A percentile compares a stretch with the other conserved stretches of the same genome.
phyloP scores from a whole-genome alignment of 2,797 vertebrate genomes.

The Petrocephalus sullivani region DNA sequence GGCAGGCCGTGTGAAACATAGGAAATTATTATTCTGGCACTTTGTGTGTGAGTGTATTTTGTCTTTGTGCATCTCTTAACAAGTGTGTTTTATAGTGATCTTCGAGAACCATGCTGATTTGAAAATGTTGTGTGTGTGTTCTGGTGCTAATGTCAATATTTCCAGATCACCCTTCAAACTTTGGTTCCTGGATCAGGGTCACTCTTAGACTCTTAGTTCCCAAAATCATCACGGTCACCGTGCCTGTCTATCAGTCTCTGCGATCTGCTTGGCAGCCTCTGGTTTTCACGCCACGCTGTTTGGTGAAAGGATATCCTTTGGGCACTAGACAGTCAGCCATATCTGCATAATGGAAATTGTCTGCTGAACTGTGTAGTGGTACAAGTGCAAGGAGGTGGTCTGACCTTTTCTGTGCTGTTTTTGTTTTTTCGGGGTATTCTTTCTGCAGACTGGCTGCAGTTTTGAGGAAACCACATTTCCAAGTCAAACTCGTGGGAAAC shows the following conservation, averaged over 20 bases:
- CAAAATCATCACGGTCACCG: background rate
- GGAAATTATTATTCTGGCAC: background rate
- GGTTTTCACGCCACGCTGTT: background rate
- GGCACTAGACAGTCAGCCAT: background rate
- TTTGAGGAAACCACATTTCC: background rate
- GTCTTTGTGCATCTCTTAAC: background rate
- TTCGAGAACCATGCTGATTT: background rate
- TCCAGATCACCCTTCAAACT: background rate
- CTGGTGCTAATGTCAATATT: slow-evolving; percentile 1
- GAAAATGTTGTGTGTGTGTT: background rate
- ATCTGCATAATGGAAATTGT: background rate
- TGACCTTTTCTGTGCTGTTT: background rate
- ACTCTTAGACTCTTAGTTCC: background rate
- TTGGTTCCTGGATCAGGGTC: background rate
- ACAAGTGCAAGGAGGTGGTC: background rate
- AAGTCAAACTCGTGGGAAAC: background rate
- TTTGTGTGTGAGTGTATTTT: background rate
- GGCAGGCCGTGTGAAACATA: slow-evolving; percentile 16
- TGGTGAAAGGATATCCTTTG: background rate
- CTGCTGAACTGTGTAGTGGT: background rate
- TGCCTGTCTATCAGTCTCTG: background rate
- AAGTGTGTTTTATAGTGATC: background rate
- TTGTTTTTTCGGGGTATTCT: background rate
- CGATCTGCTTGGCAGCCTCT: background rate
- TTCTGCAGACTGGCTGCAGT: background rate